A percentile compares a stretch with the other conserved stretches of the same genome.
Conservation (phyloP, 1,140 invertebrate genomes). For the Lucilia sericata region DNA sequence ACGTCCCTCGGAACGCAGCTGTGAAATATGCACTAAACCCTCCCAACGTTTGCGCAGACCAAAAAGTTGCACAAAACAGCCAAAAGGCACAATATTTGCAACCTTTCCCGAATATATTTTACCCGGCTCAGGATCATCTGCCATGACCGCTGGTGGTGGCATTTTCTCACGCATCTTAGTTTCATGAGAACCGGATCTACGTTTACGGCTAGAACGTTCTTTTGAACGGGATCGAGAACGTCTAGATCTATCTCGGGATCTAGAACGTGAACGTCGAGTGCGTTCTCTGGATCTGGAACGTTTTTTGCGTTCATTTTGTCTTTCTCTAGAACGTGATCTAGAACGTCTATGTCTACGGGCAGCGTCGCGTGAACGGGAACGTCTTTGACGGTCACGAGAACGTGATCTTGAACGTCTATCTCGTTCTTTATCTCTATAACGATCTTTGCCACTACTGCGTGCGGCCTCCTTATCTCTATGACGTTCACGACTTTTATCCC, state of each 20-base stretch:
- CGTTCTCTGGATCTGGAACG: slow-evolving; percentile 48
- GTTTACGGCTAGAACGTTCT: slow-evolving; percentile 54
- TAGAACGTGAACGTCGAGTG: slow-evolving; percentile 18
- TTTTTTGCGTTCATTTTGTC: slow-evolving; percentile 41
- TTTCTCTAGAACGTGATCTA: slow-evolving; percentile 55
- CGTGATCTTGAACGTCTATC: slow-evolving; percentile 24
- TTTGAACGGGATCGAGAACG: slow-evolving; percentile 54
- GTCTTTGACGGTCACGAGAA: background rate
- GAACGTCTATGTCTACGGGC: slow-evolving; percentile 47
- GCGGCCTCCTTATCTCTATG: slow-evolving; percentile 31
- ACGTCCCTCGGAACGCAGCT: slow-evolving; percentile 90
- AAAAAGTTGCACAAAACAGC: slow-evolving; percentile 97
- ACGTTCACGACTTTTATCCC: slow-evolving; percentile 49
- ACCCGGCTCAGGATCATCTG: slow-evolving; percentile 75
- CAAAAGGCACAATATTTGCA: slow-evolving; percentile 95
- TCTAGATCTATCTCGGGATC: slow-evolving; percentile 56
- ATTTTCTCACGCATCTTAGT: slow-evolving; percentile 53
- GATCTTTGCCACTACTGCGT: slow-evolving; percentile 25
- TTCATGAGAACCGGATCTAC: slow-evolving; percentile 10
- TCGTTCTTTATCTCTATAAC: background rate
- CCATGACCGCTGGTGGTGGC: slow-evolving; percentile 67
- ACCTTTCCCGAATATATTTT: slow-evolving; percentile 95
- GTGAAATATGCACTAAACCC: slow-evolving; percentile 98
- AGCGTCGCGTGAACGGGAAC: background rate
- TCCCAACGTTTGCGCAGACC: slow-evolving; percentile 90